Base-by-base conservation (phyloP, 2,888 invertebrate genomes). In the Pharmacophagus antenor region DNA sequence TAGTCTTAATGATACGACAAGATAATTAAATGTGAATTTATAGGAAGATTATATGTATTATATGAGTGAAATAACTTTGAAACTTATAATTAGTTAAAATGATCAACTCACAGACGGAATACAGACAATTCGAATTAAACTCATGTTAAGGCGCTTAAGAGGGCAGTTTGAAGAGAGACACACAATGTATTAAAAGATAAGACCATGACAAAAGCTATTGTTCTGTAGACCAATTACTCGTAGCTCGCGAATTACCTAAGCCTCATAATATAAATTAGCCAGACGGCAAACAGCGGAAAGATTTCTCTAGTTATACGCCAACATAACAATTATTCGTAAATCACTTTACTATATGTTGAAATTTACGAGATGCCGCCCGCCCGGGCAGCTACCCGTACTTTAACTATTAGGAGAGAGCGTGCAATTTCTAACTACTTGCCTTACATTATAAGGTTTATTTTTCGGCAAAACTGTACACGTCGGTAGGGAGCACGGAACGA, bases 261-360 rank as follows among this genome's bases (percentile, higher is more conserved):
- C 85, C 88, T 88, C 86, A 90, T 90, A 72, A 90, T 90, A 90
- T 90, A 89, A 90, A 90, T 90, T 89, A 89, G 84, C 81, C 82
- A 79, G 60, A 83, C 86, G 85, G 89, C 90, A 88, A 86, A 86
- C 88, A 88, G 88, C 90, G 89, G 88, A 90, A 90, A 90, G 89
- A 90, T 90, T 89, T 89, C 89, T 87, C 88, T 89, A 88, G 88
- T 88, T 88, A 88, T 89, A 90, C 86, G 82, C 87, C 87, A 89
- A 85, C 88, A 89, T 84, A 90, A 90, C 90, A 90, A 90, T 90
- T 89, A 90, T 90, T 88, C 90, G 90, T 90, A 90, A 90, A 90
- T 90, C 90, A 90, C 90, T 90, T 90, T 90, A 89, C 88, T 90
- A 90, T 90, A 90, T 89, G 90, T 88, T 89, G 88, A 88, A 90